phyloP scores from a whole-genome alignment of 2,888 invertebrate species.

The Hermaeophaga mercurialis region DNA sequence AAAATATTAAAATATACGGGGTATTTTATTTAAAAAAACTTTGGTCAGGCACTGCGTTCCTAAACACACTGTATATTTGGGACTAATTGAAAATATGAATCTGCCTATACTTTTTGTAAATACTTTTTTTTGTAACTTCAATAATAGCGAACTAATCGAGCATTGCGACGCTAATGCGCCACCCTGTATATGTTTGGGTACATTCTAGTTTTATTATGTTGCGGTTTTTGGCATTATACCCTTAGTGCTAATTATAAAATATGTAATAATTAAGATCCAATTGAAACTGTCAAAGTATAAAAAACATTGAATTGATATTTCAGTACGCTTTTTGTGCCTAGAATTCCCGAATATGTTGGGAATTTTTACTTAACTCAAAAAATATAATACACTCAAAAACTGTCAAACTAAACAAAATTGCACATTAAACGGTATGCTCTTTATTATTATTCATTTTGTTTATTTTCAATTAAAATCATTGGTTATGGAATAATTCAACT shows the following conservation, averaged over 20 bases:
- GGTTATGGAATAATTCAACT: no score
- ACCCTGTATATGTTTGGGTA: neutral
- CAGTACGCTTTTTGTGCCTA: conserved; percentile 33
- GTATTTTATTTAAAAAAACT: no score
- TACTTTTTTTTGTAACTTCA: no score
- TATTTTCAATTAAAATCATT: no score
- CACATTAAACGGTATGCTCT: conserved; percentile 22
- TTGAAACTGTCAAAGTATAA: conserved; percentile 13
- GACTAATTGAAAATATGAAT: no score
- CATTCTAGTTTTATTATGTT: conserved; percentile 5
- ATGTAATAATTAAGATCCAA: conserved; percentile 11
- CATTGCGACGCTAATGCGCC: no score
- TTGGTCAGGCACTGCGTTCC: no score
- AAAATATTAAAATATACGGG: no score
- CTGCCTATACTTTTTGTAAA: no score
- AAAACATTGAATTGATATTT: conserved; percentile 20
- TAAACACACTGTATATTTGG: no score
- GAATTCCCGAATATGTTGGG: conserved; percentile 23
- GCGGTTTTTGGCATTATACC: conserved; percentile 16
- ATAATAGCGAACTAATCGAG: no score
- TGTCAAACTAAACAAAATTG: conserved; percentile 7
- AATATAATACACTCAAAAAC: conserved; percentile 20
- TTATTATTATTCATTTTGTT: no score
- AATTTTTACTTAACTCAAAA: conserved; percentile 16
- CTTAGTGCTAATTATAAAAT: conserved; percentile 20